Percentiles rank a stretch among this genome's conserved stretches.
phyloP scores from a whole-genome alignment of 1,140 invertebrate species.

The Daktulosphaira vitifoliae region DNA sequence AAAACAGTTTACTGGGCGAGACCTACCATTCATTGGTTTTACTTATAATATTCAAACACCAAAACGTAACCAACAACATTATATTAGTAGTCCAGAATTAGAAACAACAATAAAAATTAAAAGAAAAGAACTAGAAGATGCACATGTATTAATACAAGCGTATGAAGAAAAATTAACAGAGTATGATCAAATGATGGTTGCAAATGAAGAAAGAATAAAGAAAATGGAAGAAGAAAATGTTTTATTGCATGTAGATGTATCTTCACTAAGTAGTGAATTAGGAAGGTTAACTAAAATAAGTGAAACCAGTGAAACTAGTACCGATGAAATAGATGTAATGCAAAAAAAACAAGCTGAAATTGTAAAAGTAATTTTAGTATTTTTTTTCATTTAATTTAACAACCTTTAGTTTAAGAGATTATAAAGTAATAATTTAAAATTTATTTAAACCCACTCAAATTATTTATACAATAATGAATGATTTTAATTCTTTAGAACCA shows the following conservation, averaged over 20 bases:
- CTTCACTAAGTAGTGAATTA: slow-evolving; percentile 22
- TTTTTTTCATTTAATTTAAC: neutral
- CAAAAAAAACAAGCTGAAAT: slow-evolving; percentile 29
- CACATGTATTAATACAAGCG: slow-evolving; percentile 26
- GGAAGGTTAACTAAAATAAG: slow-evolving; percentile 27
- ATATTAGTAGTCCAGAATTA: slow-evolving; percentile 13
- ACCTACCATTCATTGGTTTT: slow-evolving; percentile 97
- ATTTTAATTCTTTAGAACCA: too few species aligned
- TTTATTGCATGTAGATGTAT: slow-evolving; percentile 15
- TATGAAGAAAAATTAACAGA: slow-evolving; percentile 23
- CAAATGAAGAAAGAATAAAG: slow-evolving; percentile 20
- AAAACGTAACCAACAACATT: slow-evolving; percentile 24
- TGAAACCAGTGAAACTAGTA: slow-evolving; percentile 19
- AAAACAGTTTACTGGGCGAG: slow-evolving; percentile 96
- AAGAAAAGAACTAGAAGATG: slow-evolving; percentile 24
- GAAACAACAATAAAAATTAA: slow-evolving; percentile 20
- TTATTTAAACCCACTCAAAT: too few species aligned
- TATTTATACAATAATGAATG: too few species aligned
- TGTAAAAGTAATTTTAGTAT: neutral
- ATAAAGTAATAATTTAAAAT: too few species aligned
- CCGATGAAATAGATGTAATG: neutral
- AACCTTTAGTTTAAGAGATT: too few species aligned
- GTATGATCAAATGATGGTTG: slow-evolving; percentile 11
- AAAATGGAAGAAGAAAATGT: slow-evolving; percentile 32
- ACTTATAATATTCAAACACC: slow-evolving; percentile 56